Conservation (phyloP, 2,888 invertebrate species). For the Trissoscelio sp. region DNA sequence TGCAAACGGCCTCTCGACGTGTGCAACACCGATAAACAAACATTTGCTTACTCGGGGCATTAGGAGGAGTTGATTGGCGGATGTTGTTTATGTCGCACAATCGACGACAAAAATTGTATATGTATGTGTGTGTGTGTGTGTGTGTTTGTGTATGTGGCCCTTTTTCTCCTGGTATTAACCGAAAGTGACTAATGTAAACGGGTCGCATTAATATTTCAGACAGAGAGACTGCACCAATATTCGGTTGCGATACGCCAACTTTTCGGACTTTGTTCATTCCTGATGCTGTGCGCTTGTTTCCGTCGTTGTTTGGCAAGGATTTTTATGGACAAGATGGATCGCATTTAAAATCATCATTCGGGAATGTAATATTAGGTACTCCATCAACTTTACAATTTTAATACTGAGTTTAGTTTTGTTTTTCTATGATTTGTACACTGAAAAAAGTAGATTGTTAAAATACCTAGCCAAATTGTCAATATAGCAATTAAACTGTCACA, state of each 20-base stretch:
- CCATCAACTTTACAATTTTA: not conserved
- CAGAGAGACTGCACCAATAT: slow-evolving; percentile 15
- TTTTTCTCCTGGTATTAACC: not conserved
- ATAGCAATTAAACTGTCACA: too few relatives aligned
- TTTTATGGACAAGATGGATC: slow-evolving; percentile 13
- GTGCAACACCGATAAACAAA: slow-evolving; percentile 1
- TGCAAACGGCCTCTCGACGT: not conserved
- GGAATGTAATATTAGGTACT: slow-evolving; percentile 24
- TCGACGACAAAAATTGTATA: too few relatives aligned
- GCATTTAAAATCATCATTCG: slow-evolving; percentile 21
- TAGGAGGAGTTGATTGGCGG: slow-evolving; percentile 22
- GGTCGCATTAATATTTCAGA: slow-evolving; percentile 24
- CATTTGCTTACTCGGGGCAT: slow-evolving; percentile 2
- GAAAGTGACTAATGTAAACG: slow-evolving; percentile 12
- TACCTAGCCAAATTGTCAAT: too few relatives aligned
- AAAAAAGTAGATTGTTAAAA: too few relatives aligned
- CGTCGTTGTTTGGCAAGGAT: slow-evolving; percentile 13
- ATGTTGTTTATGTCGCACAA: slow-evolving; percentile 24
- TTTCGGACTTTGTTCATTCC: slow-evolving; percentile 18
- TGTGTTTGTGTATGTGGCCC: too few relatives aligned
- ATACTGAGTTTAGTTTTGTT: too few relatives aligned
- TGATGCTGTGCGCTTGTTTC: slow-evolving; percentile 11
- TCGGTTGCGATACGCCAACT: slow-evolving; percentile 6
- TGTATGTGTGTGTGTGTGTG: too few relatives aligned
- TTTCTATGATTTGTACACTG: too few relatives aligned